Conservation (phyloP, 2,888 invertebrate species). For the Belgica antarctica region DNA sequence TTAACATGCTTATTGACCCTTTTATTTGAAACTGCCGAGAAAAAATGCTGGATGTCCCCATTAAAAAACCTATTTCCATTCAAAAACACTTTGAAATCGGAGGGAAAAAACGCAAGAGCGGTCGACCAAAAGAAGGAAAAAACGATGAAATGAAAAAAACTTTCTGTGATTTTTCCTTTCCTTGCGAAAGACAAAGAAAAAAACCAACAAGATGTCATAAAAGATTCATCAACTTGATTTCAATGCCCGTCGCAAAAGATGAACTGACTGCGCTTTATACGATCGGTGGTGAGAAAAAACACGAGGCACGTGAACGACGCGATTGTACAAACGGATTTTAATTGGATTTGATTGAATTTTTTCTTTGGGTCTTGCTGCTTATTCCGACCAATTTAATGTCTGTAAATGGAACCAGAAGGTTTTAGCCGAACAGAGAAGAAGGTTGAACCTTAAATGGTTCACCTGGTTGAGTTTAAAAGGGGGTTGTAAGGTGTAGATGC, state of each 20-base stretch:
- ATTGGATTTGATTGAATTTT: not conserved
- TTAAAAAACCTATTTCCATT: slow-evolving; percentile 4
- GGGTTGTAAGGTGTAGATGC: too few species aligned
- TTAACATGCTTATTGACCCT: slow-evolving; percentile 1
- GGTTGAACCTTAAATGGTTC: not conserved
- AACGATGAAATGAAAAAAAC: slow-evolving; percentile 19
- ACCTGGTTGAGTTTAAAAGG: not conserved
- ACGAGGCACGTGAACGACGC: not conserved
- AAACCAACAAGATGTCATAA: slow-evolving; percentile 43
- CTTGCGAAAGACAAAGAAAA: slow-evolving; percentile 36
- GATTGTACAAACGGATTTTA: slow-evolving; percentile 33
- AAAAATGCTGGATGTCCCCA: slow-evolving; percentile 15
- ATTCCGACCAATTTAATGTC: slow-evolving; percentile 11
- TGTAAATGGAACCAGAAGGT: slow-evolving; percentile 6
- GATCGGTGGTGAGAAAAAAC: not conserved
- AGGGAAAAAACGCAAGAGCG: not conserved
- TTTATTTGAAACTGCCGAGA: not conserved
- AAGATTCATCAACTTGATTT: slow-evolving; percentile 39
- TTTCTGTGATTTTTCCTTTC: not conserved
- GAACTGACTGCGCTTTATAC: slow-evolving; percentile 28
- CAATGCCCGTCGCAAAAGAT: slow-evolving; percentile 22
- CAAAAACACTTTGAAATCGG: slow-evolving; percentile 3
- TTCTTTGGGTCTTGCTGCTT: too few species aligned
- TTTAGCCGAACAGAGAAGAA: not conserved
- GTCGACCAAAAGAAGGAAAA: not conserved